Base-by-base conservation (phyloP, 2,113 vertebrate genomes). In the Phaetusa simplex region DNA sequence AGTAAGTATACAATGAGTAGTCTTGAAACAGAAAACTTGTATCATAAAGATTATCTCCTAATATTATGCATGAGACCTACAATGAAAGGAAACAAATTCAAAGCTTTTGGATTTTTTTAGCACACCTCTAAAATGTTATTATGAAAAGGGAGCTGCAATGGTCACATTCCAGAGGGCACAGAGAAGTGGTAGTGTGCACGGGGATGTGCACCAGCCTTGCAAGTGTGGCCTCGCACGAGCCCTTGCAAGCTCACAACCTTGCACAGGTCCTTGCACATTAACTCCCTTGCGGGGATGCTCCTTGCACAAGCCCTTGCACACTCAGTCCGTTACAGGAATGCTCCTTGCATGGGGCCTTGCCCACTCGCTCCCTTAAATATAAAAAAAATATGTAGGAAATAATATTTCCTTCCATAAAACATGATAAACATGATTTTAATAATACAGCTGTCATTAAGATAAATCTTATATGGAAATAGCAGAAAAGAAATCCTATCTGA, bases 131-230 rank as follows among this genome's bases (percentile, higher is more conserved):
- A 83, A 83, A 61, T 12, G 43, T 6, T 52, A 23, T n/a, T 77
- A 69, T 11, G 19, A 40, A 69, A 88, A 69, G 14, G 6, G 3
- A 6, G 34, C 16, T 74, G 55, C 34, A 43, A 34, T 12, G 15
- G 18, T 18, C 14, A 12, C 7, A 18, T 6, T 55, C 2, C 18
- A 2, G 12, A 20, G 8, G 5, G 15, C 13, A 13, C 21, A 17
- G 0, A 0, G 18, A 42, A 79, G 12, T 32, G 4, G 12, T 16
- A 69, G 30, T 2, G 1, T 23, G 22, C 36, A 27, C 0, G 2
- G 11, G 32, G 29, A 10, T 1, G 1, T 32, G 22, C 5, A 82
- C 5, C 9, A 49, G n/a, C 38, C 27, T 53, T 1, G 1, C 32
- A 62, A 2, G 2, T 2, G 2, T 4, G 7, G 29, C 21, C n/a